Conservation (phyloP, 2,113 vertebrate species). For the Bothrops jararaca region DNA sequence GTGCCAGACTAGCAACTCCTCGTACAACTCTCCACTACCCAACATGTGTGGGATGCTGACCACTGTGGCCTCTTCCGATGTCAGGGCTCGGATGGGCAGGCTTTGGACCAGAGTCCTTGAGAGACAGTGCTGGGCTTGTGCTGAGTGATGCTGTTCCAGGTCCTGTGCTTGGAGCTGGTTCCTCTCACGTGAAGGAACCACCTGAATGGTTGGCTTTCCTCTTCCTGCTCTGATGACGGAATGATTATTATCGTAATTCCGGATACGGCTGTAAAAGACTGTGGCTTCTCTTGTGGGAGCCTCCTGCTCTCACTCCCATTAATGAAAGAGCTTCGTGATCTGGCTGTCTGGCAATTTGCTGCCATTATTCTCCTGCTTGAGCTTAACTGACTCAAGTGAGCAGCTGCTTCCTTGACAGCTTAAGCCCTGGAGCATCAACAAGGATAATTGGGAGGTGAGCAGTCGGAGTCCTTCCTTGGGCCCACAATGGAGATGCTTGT, state of each 20-base stretch:
- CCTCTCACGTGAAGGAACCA: background rate
- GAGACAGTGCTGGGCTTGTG: background rate
- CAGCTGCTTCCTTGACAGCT: constrained; percentile 11
- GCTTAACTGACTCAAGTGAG: constrained; percentile 18
- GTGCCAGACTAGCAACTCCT: background rate
- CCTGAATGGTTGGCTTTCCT: background rate
- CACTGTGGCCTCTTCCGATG: background rate
- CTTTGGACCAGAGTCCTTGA: background rate
- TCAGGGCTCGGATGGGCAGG: background rate
- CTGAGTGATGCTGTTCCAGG: background rate
- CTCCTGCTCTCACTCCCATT: background rate
- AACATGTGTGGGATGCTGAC: background rate
- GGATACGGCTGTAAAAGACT: background rate
- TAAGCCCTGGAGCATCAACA: background rate
- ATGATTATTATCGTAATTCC: background rate
- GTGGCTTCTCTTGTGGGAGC: background rate
- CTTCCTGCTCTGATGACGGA: background rate
- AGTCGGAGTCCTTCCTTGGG: background rate
- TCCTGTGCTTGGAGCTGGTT: background rate
- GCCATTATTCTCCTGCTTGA: background rate
- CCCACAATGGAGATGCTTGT: background rate
- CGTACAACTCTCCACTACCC: background rate
- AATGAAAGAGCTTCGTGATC: background rate
- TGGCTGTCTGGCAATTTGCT: background rate
- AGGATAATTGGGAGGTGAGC: background rate